Conservation (phyloP, 2,797 vertebrate genomes). For the Sus cebifrons region DNA sequence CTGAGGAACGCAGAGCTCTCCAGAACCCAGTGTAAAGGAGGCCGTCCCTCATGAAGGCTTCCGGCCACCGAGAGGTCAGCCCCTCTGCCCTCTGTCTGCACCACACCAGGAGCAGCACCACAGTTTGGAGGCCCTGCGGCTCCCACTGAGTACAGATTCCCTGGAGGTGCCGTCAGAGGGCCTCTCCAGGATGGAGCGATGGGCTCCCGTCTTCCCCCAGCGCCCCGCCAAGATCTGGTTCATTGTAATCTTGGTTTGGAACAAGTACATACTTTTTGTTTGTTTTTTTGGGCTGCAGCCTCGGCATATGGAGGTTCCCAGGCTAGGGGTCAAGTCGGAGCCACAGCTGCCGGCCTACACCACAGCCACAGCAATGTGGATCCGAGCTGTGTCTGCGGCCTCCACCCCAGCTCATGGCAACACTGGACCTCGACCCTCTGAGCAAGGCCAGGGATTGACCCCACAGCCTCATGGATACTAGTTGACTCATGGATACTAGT, state of each 20-base stretch:
- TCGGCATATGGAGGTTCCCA: too few relatives aligned
- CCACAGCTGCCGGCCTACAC: too few relatives aligned
- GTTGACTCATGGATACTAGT: too few relatives aligned
- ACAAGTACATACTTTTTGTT: background rate
- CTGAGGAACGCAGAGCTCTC: background rate
- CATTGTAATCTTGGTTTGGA: background rate
- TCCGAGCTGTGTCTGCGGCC: too few relatives aligned
- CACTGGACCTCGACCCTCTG: too few relatives aligned
- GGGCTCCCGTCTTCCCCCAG: background rate
- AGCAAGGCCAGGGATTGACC: too few relatives aligned
- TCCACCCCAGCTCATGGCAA: too few relatives aligned
- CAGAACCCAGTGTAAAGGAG: background rate
- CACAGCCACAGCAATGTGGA: too few relatives aligned
- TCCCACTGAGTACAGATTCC: background rate
- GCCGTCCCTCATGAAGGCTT: background rate
- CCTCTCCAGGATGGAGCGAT: background rate
- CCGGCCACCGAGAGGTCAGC: background rate
- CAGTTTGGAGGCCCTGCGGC: background rate
- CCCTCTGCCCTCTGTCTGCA: background rate
- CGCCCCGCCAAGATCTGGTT: background rate
- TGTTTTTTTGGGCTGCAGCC: too few relatives aligned
- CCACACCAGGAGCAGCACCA: background rate
- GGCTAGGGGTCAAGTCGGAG: too few relatives aligned
- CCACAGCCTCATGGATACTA: too few relatives aligned
- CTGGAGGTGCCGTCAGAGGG: accelerated